Evolutionary conservation across 1,140 invertebrate species (phyloP).

Genomic region (Sinonovacula constricta): DNA sequence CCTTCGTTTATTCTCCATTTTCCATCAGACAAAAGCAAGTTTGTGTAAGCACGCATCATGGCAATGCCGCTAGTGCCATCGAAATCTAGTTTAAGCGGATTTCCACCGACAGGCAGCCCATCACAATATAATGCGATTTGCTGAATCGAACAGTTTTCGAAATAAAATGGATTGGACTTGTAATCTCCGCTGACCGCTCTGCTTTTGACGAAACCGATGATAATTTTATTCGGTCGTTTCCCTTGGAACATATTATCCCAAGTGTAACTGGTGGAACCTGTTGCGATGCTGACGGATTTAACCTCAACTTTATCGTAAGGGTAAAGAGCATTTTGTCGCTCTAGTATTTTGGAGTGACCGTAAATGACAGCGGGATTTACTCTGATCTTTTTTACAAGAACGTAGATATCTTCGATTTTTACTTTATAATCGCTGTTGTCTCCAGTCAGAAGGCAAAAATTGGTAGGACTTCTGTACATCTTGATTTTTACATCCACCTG

Average conservation of each 20-base stretch:
- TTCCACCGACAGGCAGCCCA: background rate
- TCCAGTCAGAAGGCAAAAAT: slow-evolving; percentile 1
- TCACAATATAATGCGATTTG: slow-evolving; percentile 16
- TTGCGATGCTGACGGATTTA: background rate
- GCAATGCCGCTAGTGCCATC: background rate
- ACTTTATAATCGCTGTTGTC: slow-evolving; percentile 8
- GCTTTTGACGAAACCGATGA: slow-evolving; percentile 9
- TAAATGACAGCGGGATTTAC: slow-evolving; percentile 31
- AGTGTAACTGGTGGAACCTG: background rate
- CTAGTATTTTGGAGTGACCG: slow-evolving; percentile 19
- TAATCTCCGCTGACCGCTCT: background rate
- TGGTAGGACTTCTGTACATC: slow-evolving; percentile 10
- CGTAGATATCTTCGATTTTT: slow-evolving; percentile 19
- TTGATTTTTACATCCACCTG: slow-evolving; percentile 25
- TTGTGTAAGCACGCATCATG: background rate
- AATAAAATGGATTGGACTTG: slow-evolving; percentile 8
- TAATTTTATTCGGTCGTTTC: background rate
- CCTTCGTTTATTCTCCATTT: slow-evolving; percentile 35
- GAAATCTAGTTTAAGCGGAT: slow-evolving; percentile 21
- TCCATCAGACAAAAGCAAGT: slow-evolving; percentile 24
- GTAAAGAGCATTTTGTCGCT: slow-evolving; percentile 14
- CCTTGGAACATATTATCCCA: slow-evolving; percentile 25
- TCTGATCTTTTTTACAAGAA: slow-evolving; percentile 5
- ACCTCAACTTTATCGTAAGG: slow-evolving; percentile 8
- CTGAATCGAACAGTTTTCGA: slow-evolving; percentile 21